Base-by-base conservation (phyloP, 2,113 vertebrate genomes). In the Elachura formosa region DNA sequence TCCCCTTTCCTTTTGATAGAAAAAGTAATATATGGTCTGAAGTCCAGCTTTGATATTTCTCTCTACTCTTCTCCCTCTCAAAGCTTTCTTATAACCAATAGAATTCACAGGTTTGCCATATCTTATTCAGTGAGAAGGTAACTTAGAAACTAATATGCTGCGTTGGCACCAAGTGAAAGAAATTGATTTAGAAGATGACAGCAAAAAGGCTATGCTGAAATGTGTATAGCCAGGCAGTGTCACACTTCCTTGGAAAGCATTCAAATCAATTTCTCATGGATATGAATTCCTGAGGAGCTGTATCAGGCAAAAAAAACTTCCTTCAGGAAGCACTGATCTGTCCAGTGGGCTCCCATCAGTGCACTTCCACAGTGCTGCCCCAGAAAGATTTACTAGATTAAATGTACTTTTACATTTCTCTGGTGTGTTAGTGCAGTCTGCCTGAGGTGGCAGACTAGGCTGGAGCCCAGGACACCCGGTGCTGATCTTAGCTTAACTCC, bases 151-250 rank as follows among this genome's bases (percentile, higher is more conserved):
- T 94, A 94, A 80, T 94, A 76, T 82, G 75, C 56, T 59, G 73
- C 4, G 0, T 89, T 97, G 94, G 90, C 83, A 92, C 66, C 69
- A 16, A 87, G 84, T 93, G 84, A 82, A 92, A 89, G 43, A 94
- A 95, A 95, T 95, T 89, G 89, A 97, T 96, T 95, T 93, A 74
- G 82, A 89, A 96, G 93, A 90, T 93, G 89, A 95, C 78, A 94
- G 93, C 4, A 4, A 82, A 93, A 38, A 68, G 34, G 43, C 40
- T 55, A 74, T 46, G 63, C 85, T 90, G 88, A 58, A 71, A 90
- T 61, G 80, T 84, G 54, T 94, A 61, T 28, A 86, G 59, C 59
- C 77, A 95, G 73, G 49, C 76, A 79, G 72, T 83, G 63, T 84
- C 90, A 91, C 40, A 16, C 52, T 86, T 94, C 89, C 93, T 77